Base-by-base conservation (phyloP, 2,888 invertebrate genomes). In the Epistrophella euchroma region DNA sequence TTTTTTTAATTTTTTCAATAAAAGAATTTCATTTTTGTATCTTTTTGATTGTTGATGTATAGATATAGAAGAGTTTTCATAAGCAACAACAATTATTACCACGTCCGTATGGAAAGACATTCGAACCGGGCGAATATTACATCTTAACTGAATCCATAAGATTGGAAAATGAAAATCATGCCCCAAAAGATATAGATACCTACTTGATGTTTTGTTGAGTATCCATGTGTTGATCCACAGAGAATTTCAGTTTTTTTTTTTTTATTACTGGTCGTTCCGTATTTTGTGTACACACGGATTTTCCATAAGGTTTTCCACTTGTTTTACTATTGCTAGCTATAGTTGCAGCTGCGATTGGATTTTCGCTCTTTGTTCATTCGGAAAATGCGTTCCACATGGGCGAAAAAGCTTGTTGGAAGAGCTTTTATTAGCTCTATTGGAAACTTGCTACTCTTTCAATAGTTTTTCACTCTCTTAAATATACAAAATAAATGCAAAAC, bases 71-170 rank as follows among this genome's bases (percentile, higher is more conserved):
- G 22, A 40, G 37, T 60, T 68, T 52, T 66, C 32, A 47, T 35
- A 47, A 66, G 66, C 66, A 32, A 66, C 47, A 43, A 66, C 66
- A 47, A 47, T 47, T 9, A 47, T 47, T 9, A 66, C 43, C 17
- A 72, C 75, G 68, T 86, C 82, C 90, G 90, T 89, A 89, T 88
- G 89, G 89, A 88, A 88, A 91, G 90, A 91, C 91, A 90, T 91
- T 90, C 90, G 91, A 89, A 90, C 90, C 90, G 90, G 90, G 90
- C 90, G 90, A 91, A 91, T 89, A 90, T 90, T 90, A 91, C 91
- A 91, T 91, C 91, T 90, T 91, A 90, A 91, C 91, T 91, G 90
- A 91, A 89, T 78, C 77, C 88, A 75, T 75, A 76, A 75, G 82
- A 86, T 86, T 86, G 77, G 86, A 82, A 68, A 86, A 66, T 74